phyloP scores from a whole-genome alignment of 92 coral and sea anemone genomes.

The Phymanthus crucifer region DNA sequence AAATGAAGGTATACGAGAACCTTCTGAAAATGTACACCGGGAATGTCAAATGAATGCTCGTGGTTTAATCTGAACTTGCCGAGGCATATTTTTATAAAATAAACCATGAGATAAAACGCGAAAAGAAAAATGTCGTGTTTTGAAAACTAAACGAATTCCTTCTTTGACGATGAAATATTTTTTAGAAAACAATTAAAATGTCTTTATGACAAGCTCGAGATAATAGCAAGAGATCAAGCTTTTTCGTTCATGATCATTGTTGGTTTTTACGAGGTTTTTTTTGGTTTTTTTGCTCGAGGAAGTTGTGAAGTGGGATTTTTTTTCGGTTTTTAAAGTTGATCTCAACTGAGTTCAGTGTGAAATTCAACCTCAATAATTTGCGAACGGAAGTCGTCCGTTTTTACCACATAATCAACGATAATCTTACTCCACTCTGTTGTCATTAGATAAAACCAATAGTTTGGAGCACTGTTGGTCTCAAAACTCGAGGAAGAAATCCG shows the following conservation, averaged over 20 bases:
- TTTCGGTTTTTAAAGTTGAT: not conserved
- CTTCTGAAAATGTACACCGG: not conserved
- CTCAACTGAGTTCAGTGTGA: not conserved
- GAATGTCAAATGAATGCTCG: not conserved
- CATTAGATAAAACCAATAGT: not conserved
- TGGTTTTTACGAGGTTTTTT: too few species aligned
- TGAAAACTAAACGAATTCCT: not conserved
- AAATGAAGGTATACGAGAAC: not conserved
- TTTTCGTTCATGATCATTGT: too few species aligned
- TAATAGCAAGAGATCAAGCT: not conserved
- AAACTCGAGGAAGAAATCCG: not conserved
- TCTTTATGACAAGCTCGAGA: not conserved
- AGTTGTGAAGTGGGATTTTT: not conserved
- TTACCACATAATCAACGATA: not conserved
- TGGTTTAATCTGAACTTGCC: not conserved
- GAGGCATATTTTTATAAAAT: not conserved
- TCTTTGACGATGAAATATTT: not conserved
- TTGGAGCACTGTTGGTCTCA: not conserved
- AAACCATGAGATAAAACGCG: not conserved
- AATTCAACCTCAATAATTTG: not conserved
- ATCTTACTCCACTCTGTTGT: not conserved
- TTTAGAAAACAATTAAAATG: not conserved
- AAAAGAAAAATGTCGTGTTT: not conserved
- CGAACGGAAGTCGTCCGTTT: not conserved
- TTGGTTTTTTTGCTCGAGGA: not conserved